These are phyloP conservation scores for Zingel zingel DNA, from an alignment of 2,113 vertebrate genomes.

Conservation along the genomic window DNA sequence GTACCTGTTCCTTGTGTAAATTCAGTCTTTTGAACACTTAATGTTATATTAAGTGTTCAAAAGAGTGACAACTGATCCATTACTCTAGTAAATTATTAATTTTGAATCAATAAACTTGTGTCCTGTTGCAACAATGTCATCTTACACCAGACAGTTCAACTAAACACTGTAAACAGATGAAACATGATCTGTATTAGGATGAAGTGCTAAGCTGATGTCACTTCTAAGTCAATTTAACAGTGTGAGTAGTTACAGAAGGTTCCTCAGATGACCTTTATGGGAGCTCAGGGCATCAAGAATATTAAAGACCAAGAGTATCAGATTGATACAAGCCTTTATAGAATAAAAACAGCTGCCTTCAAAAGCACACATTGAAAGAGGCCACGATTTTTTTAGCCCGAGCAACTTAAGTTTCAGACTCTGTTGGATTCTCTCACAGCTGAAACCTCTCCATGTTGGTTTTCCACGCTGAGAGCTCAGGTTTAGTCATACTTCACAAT, in stretches of 20 bases:
- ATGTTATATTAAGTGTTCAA: neutral
- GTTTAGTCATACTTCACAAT: constrained; percentile 40
- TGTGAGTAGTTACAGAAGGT: constrained; percentile 7
- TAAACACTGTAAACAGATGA: constrained; percentile 10
- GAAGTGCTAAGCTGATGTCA: constrained; percentile 15
- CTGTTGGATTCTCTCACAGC: constrained; percentile 28
- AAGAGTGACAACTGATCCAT: neutral
- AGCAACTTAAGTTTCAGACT: constrained; percentile 54
- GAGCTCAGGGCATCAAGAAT: constrained; percentile 26
- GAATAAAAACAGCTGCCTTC: constrained; percentile 52
- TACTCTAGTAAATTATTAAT: neutral
- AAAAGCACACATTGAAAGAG: constrained; percentile 21
- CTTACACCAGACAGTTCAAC: neutral
- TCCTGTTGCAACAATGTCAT: neutral
- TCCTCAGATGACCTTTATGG: constrained; percentile 52
- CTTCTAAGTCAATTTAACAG: constrained; percentile 10
- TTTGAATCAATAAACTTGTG: neutral
- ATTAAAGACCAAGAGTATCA: constrained; percentile 49
- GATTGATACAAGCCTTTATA: constrained; percentile 52
- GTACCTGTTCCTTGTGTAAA: neutral
- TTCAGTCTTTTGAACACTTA: neutral
- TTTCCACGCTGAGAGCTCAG: constrained; percentile 27
- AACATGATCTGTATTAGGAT: constrained; percentile 17
- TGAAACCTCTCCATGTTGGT: constrained; percentile 14
- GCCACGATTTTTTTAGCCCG: constrained; percentile 22